Conservation (phyloP, 2,888 invertebrate species). For the Hypolimnas misippus region DNA sequence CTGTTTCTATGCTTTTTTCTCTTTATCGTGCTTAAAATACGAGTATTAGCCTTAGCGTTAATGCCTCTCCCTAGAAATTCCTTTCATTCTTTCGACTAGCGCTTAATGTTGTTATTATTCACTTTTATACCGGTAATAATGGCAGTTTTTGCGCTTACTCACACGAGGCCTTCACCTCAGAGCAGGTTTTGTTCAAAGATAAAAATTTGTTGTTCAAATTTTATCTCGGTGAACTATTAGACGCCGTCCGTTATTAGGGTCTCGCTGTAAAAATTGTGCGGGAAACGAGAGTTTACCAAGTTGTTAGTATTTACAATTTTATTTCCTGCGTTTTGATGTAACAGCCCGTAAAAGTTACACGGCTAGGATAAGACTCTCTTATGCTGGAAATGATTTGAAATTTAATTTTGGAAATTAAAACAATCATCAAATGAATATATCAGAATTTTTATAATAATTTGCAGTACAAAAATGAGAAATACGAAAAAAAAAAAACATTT, state of each 20-base stretch:
- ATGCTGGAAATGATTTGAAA: no score
- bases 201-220: not conserved
- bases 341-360: no score
- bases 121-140: slow-evolving; percentile 31
- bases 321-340: no score
- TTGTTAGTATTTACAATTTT: not conserved
- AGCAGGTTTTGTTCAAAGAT: slow-evolving; percentile 9
- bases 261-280: not conserved
- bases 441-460: no score
- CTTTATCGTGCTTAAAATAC: slow-evolving; percentile 21
- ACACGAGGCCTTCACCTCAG: not conserved
- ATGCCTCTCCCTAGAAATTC: slow-evolving; percentile 31
- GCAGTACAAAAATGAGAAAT: not conserved
- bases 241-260: no score
- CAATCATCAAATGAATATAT: no score
- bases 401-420: no score
- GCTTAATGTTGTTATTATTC: slow-evolving; percentile 38
- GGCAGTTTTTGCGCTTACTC: slow-evolving; percentile 14
- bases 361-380: no score
- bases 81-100: slow-evolving; percentile 25
- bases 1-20: slow-evolving; percentile 29
- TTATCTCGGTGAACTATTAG: not conserved
- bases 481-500: not conserved
- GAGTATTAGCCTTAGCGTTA: slow-evolving; percentile 29
- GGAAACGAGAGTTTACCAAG: not conserved